Base-by-base conservation (phyloP, 2,888 invertebrate genomes). In the Tetragonisca angustula region DNA sequence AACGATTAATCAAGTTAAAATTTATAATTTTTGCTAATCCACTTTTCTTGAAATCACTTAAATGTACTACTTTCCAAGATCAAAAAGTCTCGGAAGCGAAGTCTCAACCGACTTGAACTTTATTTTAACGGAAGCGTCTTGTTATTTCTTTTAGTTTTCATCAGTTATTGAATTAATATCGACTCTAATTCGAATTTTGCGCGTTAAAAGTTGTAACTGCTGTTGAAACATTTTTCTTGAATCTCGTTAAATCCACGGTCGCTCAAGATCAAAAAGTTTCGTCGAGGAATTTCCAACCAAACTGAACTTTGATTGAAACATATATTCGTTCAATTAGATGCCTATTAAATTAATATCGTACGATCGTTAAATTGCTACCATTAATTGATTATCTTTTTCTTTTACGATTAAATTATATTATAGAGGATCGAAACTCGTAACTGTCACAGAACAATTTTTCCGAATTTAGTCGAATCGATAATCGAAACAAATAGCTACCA, bases 81-180 rank as follows among this genome's bases (percentile, higher is more conserved):
- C 56, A 56, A 56, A n/a, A 15, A n/a, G n/a, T 56, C n/a, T 15
- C 32, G 17, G 4, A 11, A 2, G 1, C 17, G 17, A 61, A 24
- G 24, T 61, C 24, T 61, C 24, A 64, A 13, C 2, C 17, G 54
- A 15, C 24, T n/a, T 49, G 69, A 13, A 19, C 4, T 43, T 68
- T 49, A 68, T 76, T 68, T 68, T 49, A 54, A 72, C 4, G 52
- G 52, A 32, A 13, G 15, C 43, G 13, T 15, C 3, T 56, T 56
- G 56, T 56, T 56, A 21, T n/a, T n/a, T 56, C 13, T n/a, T 15
- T 0, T 15, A 43, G 43, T 43, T 43, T 43, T 2, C 19, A 9
- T 4, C 13, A 4, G 27, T 54, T 79, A 69, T 62, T 24, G 27
- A 78, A 79, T 78, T 64, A 56, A 50, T 27, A 19, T 50, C 50